Conservation (phyloP, 2,888 invertebrate species). For the Synanthedon andrenaeformis region DNA sequence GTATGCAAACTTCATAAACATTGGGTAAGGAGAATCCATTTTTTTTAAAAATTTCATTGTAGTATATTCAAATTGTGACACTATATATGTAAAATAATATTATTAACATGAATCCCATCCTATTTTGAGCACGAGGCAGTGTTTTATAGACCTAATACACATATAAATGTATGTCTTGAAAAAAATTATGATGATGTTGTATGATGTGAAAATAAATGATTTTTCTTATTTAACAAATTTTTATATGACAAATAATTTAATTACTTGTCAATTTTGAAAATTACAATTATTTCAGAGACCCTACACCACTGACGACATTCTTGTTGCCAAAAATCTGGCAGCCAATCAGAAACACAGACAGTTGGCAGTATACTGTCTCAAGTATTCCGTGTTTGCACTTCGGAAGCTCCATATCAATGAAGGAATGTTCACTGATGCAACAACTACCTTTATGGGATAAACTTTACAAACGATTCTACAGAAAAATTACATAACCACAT, state of each 20-base stretch:
- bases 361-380: conserved; percentile 8
- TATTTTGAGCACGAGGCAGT: too few relatives aligned
- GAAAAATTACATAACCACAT: conserved; percentile 2
- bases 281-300: conserved; percentile 33
- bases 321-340: conserved; percentile 45
- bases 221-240: too few relatives aligned
- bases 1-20: conserved; percentile 41
- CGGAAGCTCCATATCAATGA: conserved; percentile 18
- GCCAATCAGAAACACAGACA: conserved; percentile 11
- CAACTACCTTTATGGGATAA: conserved; percentile 44
- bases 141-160: too few relatives aligned
- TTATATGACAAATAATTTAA: too few relatives aligned
- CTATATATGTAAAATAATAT: too few relatives aligned
- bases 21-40: conserved; percentile 29
- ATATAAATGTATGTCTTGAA: too few relatives aligned
- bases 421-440: conserved; percentile 15
- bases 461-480: conserved; percentile 43
- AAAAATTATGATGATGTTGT: too few relatives aligned
- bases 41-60: too few relatives aligned
- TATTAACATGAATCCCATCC: too few relatives aligned
- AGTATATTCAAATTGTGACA: too few relatives aligned
- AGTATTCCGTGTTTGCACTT: conserved; percentile 25
- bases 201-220: too few relatives aligned
- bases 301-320: conserved; percentile 44
- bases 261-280: too few relatives aligned